Percentiles rank a stretch among this genome's conserved stretches.
phyloP scores from a whole-genome alignment of 2,797 vertebrate species.

The Bradypodion ventrale region DNA sequence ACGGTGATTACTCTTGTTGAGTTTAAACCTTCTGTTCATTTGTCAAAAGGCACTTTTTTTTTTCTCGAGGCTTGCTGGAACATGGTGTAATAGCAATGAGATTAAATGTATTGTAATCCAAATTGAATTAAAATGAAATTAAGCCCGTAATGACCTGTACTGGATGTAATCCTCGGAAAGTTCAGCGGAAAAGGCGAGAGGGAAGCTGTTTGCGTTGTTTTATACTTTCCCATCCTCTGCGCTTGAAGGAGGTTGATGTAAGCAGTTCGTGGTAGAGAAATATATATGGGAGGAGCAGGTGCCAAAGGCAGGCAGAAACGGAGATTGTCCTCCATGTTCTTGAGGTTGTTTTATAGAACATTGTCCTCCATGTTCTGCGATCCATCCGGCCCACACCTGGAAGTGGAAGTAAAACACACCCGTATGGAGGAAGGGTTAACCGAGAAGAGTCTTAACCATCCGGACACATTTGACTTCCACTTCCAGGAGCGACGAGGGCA shows the following conservation, averaged over 20 bases:
- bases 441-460: too few relatives aligned
- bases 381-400: too few relatives aligned
- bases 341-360: too few relatives aligned
- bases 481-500: too few relatives aligned
- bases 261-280: not conserved
- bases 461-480: too few relatives aligned
- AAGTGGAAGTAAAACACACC: too few relatives aligned
- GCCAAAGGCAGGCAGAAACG: too few relatives aligned
- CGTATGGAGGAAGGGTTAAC: too few relatives aligned
- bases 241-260: not conserved
- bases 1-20: not conserved
- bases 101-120: not conserved
- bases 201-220: not conserved
- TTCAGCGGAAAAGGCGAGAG: not conserved
- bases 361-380: too few relatives aligned
- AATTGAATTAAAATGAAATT: conserved; percentile 1
- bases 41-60: not conserved
- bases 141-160: not conserved
- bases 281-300: not conserved
- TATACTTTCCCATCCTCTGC: not conserved
- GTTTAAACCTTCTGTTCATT: not conserved
- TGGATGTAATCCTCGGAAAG: not conserved
- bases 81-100: not conserved
- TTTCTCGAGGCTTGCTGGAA: not conserved
- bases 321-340: too few relatives aligned